Evolutionary conservation across 1,140 invertebrate genomes (phyloP).

Genomic region (Diachasmimorpha longicaudata): DNA sequence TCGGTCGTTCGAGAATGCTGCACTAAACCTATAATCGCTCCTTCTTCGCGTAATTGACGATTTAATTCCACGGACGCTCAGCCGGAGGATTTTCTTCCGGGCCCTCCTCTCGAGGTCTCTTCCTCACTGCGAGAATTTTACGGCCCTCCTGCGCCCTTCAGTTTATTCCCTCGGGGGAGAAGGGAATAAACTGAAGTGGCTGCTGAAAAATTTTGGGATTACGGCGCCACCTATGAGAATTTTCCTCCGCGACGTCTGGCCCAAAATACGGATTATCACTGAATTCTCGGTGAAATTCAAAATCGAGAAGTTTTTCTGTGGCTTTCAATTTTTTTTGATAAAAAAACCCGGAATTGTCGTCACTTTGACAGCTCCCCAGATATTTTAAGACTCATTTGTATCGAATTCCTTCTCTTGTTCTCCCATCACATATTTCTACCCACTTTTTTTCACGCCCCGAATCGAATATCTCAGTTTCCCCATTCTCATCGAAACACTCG

Average conservation of each 20-base stretch:
- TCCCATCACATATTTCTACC: not conserved
- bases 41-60: slow-evolving; percentile 55
- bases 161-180: not conserved
- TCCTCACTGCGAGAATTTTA: not conserved
- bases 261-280: too few relatives aligned
- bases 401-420: not conserved
- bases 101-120: not conserved
- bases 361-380: not conserved
- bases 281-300: too few relatives aligned
- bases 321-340: not conserved
- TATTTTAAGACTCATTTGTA: not conserved
- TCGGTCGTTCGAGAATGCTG: slow-evolving; percentile 44
- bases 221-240: not conserved
- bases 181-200: not conserved
- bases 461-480: not conserved
- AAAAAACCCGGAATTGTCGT: not conserved
- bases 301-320: not conserved
- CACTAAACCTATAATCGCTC: slow-evolving; percentile 54
- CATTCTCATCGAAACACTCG: not conserved
- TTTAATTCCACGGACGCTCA: slow-evolving; percentile 43
- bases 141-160: not conserved
- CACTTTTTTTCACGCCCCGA: not conserved
- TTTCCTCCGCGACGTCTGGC: too few relatives aligned
- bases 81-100: slow-evolving; percentile 9
- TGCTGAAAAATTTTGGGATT: not conserved